Conservation (phyloP, 2,113 vertebrate genomes). For the Polypterus senegalus region DNA sequence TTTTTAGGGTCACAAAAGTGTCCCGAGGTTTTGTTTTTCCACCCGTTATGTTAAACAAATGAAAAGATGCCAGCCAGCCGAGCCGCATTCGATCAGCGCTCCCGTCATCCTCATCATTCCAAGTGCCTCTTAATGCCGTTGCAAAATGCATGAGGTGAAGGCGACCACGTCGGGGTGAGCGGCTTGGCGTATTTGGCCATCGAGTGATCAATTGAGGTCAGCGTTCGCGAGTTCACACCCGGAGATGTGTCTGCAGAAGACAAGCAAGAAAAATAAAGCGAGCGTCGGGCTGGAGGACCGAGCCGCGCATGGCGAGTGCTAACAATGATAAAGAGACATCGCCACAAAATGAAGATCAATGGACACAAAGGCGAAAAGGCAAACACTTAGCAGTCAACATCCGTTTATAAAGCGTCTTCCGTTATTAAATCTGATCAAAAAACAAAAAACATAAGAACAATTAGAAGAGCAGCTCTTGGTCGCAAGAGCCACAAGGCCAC, state of each 20-base stretch:
- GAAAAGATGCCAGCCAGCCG: constrained; percentile 13
- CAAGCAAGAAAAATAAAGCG: background rate
- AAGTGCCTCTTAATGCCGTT: no score
- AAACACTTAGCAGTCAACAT: background rate
- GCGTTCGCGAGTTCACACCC: background rate
- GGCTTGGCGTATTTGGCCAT: constrained; percentile 6
- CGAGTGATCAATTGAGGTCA: constrained; percentile 7
- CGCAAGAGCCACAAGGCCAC: no score
- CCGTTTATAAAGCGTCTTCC: no score
- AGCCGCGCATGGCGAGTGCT: background rate
- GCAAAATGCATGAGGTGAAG: no score
- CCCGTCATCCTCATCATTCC: no score
- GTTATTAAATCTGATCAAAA: no score
- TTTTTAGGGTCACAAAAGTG: constrained; percentile 5
- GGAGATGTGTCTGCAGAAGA: background rate
- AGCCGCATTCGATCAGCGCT: no score
- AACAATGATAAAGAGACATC: background rate
- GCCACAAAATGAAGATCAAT: background rate
- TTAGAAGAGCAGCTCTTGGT: no score
- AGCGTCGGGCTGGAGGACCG: background rate
- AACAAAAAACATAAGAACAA: no score
- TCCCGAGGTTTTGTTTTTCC: constrained; percentile 9
- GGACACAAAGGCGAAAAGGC: background rate
- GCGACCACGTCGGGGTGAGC: no score
- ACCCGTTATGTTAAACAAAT: constrained; percentile 16